Percentiles rank a stretch among this genome's conserved stretches.
phyloP scores from a whole-genome alignment of 1,140 invertebrate genomes.

The Zelostemma sp. region DNA sequence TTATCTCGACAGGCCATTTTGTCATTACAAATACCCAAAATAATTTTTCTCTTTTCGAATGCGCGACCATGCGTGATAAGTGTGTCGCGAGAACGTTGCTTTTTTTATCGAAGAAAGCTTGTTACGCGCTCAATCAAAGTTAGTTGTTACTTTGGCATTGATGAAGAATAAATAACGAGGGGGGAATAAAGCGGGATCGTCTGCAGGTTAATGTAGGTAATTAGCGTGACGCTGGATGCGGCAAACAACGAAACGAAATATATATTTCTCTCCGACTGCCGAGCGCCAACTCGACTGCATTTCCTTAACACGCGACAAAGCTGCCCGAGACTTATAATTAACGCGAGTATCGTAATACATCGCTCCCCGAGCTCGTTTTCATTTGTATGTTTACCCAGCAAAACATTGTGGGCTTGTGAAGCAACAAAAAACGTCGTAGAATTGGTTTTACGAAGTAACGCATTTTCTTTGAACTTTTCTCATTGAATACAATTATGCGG shows the following conservation, averaged over 20 bases:
- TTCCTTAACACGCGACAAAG: slow-evolving; percentile 47
- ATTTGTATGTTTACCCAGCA: not conserved
- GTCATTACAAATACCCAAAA: slow-evolving; percentile 7
- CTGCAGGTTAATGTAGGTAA: slow-evolving; percentile 41
- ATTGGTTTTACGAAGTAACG: not conserved
- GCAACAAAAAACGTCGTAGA: not conserved
- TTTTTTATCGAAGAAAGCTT: slow-evolving; percentile 19
- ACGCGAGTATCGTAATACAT: not conserved
- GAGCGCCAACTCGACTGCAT: slow-evolving; percentile 26
- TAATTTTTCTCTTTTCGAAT: slow-evolving; percentile 8
- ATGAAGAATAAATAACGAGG: no score
- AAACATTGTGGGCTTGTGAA: no score
- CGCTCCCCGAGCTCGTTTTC: not conserved
- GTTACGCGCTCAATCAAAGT: no score
- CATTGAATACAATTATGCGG: slow-evolving; percentile 1
- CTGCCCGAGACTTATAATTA: slow-evolving; percentile 10
- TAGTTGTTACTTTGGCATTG: no score
- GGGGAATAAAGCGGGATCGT: not conserved
- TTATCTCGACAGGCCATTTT: not conserved
- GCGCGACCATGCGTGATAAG: slow-evolving; percentile 18
- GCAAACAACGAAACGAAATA: slow-evolving; percentile 25
- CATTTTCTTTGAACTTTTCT: not conserved
- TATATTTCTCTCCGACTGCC: slow-evolving; percentile 15
- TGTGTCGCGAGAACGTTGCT: slow-evolving; percentile 22
- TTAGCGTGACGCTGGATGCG: slow-evolving; percentile 57